A percentile compares a stretch with the other conserved stretches of the same genome.
phyloP scores from a whole-genome alignment of 2,888 invertebrate species.

The Zootermopsis nevadensis region DNA sequence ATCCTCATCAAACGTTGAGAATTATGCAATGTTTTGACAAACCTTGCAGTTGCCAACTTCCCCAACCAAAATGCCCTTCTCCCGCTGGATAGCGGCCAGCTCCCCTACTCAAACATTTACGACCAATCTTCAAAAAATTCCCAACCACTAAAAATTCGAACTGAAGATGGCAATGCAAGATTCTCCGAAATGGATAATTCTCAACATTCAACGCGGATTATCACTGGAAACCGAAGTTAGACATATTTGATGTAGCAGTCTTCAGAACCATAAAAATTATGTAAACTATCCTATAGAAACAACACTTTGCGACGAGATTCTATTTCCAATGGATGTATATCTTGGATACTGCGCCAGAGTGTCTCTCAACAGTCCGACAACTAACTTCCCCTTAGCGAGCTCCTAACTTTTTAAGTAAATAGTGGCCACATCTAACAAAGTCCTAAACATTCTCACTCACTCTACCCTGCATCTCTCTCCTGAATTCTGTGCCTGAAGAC shows the following conservation, averaged over 20 bases:
- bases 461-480: not conserved
- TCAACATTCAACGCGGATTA: too few relatives aligned
- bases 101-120: too few relatives aligned
- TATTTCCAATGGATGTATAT: conserved; percentile 24
- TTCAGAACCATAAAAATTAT: not conserved
- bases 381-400: conserved; percentile 9
- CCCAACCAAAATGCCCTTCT: too few relatives aligned
- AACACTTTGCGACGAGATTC: not conserved
- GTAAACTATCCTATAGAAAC: conserved; percentile 1
- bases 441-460: conserved; percentile 24
- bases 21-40: too few relatives aligned
- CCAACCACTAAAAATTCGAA: too few relatives aligned
- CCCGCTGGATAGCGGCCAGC: too few relatives aligned
- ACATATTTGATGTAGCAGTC: not conserved
- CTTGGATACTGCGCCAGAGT: not conserved
- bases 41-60: too few relatives aligned
- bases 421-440: conserved; percentile 39
- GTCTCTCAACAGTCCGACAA: not conserved
- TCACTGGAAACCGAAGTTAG: too few relatives aligned
- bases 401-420: conserved; percentile 39
- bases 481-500: not conserved
- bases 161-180: too few relatives aligned
- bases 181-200: too few relatives aligned
- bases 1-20: too few relatives aligned
- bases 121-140: too few relatives aligned